Evolutionary conservation across 2,113 vertebrate species (phyloP).

Genomic region (Chroicocephalus ridibundus): DNA sequence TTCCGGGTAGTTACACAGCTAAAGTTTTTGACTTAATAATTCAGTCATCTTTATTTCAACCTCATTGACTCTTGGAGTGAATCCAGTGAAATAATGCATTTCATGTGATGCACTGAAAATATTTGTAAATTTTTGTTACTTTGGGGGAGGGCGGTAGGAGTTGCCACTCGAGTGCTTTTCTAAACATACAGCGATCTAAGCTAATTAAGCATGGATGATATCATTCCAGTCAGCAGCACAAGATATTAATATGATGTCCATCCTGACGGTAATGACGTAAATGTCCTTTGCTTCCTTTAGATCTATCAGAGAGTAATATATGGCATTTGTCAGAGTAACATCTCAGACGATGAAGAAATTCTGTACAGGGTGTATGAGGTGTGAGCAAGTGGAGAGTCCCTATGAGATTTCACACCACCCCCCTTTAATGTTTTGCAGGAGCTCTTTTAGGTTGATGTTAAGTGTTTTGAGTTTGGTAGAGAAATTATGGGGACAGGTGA

Average conservation of each 20-base stretch:
- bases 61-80: not conserved
- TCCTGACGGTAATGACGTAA: slow-evolving; percentile 56
- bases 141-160: not conserved
- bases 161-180: slow-evolving; percentile 9
- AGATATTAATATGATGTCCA: slow-evolving; percentile 20
- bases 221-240: slow-evolving; percentile 68
- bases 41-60: not conserved
- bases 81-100: not conserved
- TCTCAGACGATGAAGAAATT: slow-evolving; percentile 1
- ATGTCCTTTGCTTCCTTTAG: slow-evolving; percentile 34
- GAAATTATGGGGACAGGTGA: not conserved
- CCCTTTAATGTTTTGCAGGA: not conserved
- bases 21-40: not conserved
- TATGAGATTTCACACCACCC: not conserved
- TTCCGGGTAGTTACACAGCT: not conserved
- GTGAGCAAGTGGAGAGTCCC: not conserved
- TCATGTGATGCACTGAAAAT: not conserved
- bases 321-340: not conserved
- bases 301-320: not conserved
- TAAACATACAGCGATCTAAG: not conserved
- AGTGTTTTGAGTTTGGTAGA: not conserved
- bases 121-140: not conserved
- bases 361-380: not conserved
- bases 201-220: slow-evolving; percentile 64
- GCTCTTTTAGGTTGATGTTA: not conserved